Percentiles rank a stretch among this genome's conserved stretches.
These are phyloP conservation scores for Philereme vetulata DNA, from an alignment of 2,888 invertebrate species.

Conservation along the genomic window DNA sequence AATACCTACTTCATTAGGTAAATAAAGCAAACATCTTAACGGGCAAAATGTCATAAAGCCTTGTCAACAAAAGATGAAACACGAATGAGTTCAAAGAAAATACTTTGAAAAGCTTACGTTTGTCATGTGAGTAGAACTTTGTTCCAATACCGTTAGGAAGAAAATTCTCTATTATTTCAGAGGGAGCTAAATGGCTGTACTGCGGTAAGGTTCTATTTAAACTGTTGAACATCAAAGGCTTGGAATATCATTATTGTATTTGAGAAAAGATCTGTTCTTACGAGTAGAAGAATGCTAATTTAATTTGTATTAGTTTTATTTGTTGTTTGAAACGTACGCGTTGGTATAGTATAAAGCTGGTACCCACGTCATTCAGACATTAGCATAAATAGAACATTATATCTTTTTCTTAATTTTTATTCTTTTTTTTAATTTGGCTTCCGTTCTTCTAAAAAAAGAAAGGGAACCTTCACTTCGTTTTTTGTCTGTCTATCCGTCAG, in stretches of 20 bases:
- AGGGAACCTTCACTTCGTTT: no score
- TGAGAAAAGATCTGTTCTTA: slow-evolving; percentile 16
- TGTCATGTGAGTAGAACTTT: slow-evolving; percentile 10
- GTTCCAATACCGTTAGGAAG: background rate
- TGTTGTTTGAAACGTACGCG: no score
- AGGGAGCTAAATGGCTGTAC: background rate
- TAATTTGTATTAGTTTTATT: slow-evolving; percentile 13
- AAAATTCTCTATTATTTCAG: slow-evolving; percentile 2
- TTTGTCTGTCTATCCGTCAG: no score
- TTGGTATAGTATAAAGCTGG: no score
- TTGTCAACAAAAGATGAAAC: slow-evolving; percentile 12
- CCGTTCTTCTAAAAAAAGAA: no score
- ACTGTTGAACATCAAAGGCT: slow-evolving; percentile 23
- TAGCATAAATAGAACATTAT: no score
- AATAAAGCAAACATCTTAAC: background rate
- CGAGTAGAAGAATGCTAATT: slow-evolving; percentile 13
- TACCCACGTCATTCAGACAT: no score
- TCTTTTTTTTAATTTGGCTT: no score
- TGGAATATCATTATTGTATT: slow-evolving; percentile 16
- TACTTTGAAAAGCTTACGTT: slow-evolving; percentile 9
- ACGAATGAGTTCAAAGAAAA: slow-evolving; percentile 16
- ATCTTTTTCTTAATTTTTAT: no score
- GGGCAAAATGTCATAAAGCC: slow-evolving; percentile 3
- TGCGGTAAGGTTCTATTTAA: slow-evolving; percentile 16
- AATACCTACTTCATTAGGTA: slow-evolving; percentile 5